Percentiles rank a stretch among this genome's conserved stretches.
These are phyloP conservation scores for Tolmerus cingulatus DNA, from an alignment of 2,888 invertebrate genomes.

Conservation along the genomic window DNA sequence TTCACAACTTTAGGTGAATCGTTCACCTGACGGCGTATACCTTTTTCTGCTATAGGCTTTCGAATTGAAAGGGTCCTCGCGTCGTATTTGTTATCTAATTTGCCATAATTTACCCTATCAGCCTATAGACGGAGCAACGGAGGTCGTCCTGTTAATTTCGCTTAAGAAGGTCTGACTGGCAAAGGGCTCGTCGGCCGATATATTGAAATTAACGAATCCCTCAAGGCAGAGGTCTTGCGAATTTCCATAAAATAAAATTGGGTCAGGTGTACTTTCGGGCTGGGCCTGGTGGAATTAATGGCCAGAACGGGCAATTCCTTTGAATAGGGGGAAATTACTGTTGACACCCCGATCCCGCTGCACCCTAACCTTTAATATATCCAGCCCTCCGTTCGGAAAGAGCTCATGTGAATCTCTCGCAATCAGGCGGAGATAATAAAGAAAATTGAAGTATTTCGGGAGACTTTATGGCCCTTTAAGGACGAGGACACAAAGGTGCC, in stretches of 20 bases:
- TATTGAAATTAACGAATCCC: conserved; percentile 28
- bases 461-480: neutral
- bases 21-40: neutral
- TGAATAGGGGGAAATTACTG: neutral
- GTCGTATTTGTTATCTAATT: conserved; percentile 24
- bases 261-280: conserved; percentile 18
- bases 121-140: neutral
- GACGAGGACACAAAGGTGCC: neutral
- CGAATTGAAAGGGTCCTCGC: neutral
- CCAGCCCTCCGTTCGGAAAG: neutral
- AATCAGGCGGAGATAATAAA: conserved; percentile 10
- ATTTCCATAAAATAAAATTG: conserved; percentile 35
- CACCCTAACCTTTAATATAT: neutral
- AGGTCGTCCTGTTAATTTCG: conserved; percentile 1
- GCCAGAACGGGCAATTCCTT: conserved; percentile 2
- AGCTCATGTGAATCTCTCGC: neutral
- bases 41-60: neutral
- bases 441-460: conserved; percentile 12
- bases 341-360: neutral
- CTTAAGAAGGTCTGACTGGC: neutral
- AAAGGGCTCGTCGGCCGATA: neutral
- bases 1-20: conserved; percentile 11
- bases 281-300: conserved; percentile 1
- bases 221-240: neutral
- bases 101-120: conserved; percentile 17